Evolutionary conservation across 2,888 invertebrate species (phyloP).

Genomic region (Orthonevra nobilis): DNA sequence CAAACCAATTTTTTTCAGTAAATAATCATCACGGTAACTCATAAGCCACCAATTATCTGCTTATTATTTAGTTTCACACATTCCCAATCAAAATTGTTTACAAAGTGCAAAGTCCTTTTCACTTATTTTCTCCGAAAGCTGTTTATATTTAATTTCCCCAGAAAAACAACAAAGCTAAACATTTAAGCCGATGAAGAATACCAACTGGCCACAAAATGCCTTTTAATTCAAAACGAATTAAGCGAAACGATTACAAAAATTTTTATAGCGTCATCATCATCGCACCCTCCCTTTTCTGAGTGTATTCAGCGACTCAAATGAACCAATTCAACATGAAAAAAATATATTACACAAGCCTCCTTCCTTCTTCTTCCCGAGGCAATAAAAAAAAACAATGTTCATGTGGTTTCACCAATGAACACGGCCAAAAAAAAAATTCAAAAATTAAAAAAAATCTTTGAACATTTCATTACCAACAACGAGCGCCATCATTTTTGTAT

Average conservation of each 20-base stretch:
- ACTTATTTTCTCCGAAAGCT: too few relatives aligned
- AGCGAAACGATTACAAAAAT: slow-evolving; percentile 1
- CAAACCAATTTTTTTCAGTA: too few relatives aligned
- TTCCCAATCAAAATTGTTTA: too few relatives aligned
- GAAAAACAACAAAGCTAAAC: background rate
- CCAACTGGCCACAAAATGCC: slow-evolving; percentile 1
- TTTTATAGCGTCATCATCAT: slow-evolving; percentile 3
- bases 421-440: background rate
- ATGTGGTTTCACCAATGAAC: background rate
- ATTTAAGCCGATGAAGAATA: background rate
- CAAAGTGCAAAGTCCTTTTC: too few relatives aligned
- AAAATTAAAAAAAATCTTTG: slow-evolving; percentile 11
- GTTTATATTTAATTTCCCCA: too few relatives aligned
- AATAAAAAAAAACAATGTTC: slow-evolving; percentile 5
- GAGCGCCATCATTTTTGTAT: slow-evolving; percentile 14
- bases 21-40: too few relatives aligned
- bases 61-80: too few relatives aligned
- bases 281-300: background rate
- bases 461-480: background rate
- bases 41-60: too few relatives aligned
- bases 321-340: slow-evolving; percentile 1
- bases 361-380: slow-evolving; percentile 8
- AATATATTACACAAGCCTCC: too few relatives aligned
- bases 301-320: background rate
- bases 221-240: slow-evolving; percentile 2